phyloP scores from a whole-genome alignment of 2,113 vertebrate species.

The Alethe diademata region DNA sequence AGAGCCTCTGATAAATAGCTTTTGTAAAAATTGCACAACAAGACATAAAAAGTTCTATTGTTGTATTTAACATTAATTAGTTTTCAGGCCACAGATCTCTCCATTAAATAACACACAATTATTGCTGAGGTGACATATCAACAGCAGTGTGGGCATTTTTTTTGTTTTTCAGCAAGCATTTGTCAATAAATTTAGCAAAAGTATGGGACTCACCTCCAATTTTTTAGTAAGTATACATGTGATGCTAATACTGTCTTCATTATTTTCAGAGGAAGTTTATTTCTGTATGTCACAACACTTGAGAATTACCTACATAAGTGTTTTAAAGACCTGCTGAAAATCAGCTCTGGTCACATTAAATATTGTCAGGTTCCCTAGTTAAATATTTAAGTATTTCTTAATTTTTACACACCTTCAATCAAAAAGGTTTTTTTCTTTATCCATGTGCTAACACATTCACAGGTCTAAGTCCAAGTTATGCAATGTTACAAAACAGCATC shows the following conservation, averaged over 20 bases:
- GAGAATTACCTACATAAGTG: not conserved
- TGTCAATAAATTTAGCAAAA: not conserved
- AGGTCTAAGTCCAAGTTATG: slow-evolving; percentile 37
- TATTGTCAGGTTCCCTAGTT: not conserved
- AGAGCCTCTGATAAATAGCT: not conserved
- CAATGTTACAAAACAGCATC: not conserved
- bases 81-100: not conserved
- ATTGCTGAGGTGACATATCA: not conserved
- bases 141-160: not conserved
- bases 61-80: not conserved
- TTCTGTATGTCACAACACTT: not conserved
- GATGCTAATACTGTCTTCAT: not conserved
- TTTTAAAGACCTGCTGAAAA: not conserved
- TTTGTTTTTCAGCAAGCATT: not conserved
- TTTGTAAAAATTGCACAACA: not conserved
- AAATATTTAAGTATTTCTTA: slow-evolving; percentile 15
- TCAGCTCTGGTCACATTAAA: not conserved
- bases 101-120: not conserved
- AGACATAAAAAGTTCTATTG: not conserved
- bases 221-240: not conserved
- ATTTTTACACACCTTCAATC: slow-evolving; percentile 22
- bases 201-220: rapidly evolving
- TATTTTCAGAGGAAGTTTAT: not conserved
- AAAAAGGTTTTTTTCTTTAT: not conserved
- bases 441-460: not conserved